phyloP scores from a whole-genome alignment of 2,113 vertebrate species.

The Sporophila hypoxantha region DNA sequence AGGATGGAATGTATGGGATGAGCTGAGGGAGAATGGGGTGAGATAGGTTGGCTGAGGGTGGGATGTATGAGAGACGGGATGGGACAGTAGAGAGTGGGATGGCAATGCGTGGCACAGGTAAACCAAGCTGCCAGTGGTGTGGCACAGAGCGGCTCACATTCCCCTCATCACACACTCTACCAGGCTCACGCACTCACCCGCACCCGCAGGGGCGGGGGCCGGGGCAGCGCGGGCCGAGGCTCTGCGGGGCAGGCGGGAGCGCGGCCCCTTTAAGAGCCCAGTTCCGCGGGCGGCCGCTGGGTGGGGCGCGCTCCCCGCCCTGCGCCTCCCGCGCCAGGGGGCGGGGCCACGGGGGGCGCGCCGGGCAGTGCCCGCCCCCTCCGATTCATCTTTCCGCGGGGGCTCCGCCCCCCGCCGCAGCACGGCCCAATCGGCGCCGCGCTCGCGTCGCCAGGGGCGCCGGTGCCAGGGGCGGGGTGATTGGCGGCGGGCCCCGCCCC shows the following conservation, averaged over 20 bases:
- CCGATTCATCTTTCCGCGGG: slow-evolving; percentile 63
- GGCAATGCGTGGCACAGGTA: not conserved
- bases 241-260: not conserved
- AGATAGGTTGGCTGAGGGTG: no score
- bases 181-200: not conserved
- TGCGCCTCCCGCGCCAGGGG: not conserved
- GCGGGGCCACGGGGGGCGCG: not conserved
- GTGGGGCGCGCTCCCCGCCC: slow-evolving; percentile 55
- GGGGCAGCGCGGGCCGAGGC: no score
- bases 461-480: no score
- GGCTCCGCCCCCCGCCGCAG: not conserved
- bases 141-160: not conserved
- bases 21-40: not conserved
- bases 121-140: not conserved
- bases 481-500: no score
- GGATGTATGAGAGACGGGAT: not conserved
- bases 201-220: not conserved
- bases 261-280: not conserved
- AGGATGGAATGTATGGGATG: not conserved
- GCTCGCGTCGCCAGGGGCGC: not conserved
- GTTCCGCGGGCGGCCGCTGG: slow-evolving; percentile 49
- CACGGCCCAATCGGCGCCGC: slow-evolving; percentile 5
- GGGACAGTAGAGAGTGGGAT: not conserved
- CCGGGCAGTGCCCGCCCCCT: not conserved
- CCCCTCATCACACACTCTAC: not conserved